These are phyloP conservation scores for Drosophila grimshawi DNA, from an alignment of 1,140 invertebrate species.

Conservation along the genomic window DNA sequence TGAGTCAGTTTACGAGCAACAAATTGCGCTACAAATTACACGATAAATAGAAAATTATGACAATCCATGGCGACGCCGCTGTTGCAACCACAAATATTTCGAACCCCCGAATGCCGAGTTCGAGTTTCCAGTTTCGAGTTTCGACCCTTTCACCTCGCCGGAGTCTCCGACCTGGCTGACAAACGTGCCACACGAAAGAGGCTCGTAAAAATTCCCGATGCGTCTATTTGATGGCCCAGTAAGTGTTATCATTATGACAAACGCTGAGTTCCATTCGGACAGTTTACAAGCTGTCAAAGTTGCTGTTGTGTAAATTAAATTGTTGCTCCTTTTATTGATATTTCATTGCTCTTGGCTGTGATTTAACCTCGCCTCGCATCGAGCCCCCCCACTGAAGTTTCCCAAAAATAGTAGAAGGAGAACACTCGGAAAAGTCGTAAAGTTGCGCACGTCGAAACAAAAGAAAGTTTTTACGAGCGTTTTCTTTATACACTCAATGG, in stretches of 20 bases:
- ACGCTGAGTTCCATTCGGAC: constrained; percentile 19
- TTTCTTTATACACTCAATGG: constrained; percentile 22
- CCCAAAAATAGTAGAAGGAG: constrained; percentile 5
- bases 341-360: constrained; percentile 66
- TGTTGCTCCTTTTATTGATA: constrained; percentile 81
- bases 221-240: constrained; percentile 55
- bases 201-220: constrained; percentile 75
- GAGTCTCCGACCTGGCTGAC: not conserved
- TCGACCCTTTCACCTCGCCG: constrained; percentile 55
- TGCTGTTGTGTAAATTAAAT: constrained; percentile 78
- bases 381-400: not conserved
- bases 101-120: constrained; percentile 1
- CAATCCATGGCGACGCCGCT: constrained; percentile 36
- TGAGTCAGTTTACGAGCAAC: constrained; percentile 75
- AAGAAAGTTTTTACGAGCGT: constrained; percentile 79
- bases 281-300: constrained; percentile 71
- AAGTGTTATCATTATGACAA: constrained; percentile 74
- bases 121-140: not conserved
- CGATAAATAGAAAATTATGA: constrained; percentile 82
- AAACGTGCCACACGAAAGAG: constrained; percentile 23
- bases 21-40: constrained; percentile 82
- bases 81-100: constrained; percentile 35
- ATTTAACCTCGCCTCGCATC: constrained; percentile 37
- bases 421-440: constrained; percentile 74
- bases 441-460: constrained; percentile 75